These are phyloP conservation scores for Helogale parvula DNA, from an alignment of 2,113 vertebrate species.

Conservation along the genomic window DNA sequence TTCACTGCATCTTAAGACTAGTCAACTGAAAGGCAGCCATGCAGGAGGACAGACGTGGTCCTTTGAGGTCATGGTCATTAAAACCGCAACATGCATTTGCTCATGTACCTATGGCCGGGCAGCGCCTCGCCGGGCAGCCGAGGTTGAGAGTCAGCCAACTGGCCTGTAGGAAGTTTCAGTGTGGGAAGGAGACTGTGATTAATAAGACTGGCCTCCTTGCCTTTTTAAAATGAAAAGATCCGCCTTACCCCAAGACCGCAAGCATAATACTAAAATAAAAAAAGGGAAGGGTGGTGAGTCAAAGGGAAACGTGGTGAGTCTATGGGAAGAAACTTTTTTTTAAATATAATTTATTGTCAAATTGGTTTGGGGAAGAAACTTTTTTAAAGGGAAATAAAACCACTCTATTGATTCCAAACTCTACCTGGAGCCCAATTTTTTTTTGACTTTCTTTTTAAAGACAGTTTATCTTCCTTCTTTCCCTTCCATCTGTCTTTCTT, in stretches of 20 bases:
- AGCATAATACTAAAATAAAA: background rate
- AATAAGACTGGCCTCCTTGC: background rate
- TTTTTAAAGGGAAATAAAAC: background rate
- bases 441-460: background rate
- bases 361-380: background rate
- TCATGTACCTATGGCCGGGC: accelerated
- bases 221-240: constrained; percentile 3
- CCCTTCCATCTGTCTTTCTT: too few species aligned
- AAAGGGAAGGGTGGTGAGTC: background rate
- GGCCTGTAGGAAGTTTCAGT: background rate
- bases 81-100: background rate
- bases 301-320: background rate
- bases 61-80: background rate
- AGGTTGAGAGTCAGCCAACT: background rate
- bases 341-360: too few species aligned
- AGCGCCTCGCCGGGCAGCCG: background rate
- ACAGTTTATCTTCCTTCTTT: background rate
- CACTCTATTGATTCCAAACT: background rate
- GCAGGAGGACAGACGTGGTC: background rate
- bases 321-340: background rate
- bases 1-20: background rate
- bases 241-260: background rate
- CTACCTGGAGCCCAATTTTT: constrained; percentile 7
- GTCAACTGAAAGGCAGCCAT: background rate
- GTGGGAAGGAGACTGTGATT: background rate